Percentiles rank a stretch among this genome's conserved stretches.
phyloP scores from a whole-genome alignment of 2,113 vertebrate genomes.

The Ranitomeya imitator region DNA sequence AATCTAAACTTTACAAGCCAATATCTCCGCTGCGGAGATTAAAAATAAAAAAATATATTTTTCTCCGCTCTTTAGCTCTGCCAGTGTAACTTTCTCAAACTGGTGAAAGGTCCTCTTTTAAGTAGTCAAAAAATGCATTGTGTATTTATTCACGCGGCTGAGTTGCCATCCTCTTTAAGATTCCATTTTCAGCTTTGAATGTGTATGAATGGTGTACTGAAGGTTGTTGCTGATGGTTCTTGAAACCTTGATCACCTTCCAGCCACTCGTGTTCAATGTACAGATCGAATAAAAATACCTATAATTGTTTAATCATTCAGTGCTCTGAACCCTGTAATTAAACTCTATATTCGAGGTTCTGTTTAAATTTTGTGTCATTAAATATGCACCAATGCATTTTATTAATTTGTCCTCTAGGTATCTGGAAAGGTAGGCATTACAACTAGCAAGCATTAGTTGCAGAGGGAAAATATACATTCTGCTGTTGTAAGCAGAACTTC shows the following conservation, averaged over 20 bases:
- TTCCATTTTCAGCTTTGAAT: no score
- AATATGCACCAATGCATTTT: not conserved
- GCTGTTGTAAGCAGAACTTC: not conserved
- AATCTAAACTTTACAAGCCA: no score
- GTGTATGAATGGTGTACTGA: no score
- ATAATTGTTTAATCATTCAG: not conserved
- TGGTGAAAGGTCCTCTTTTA: no score
- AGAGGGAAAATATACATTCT: not conserved
- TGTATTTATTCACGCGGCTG: no score
- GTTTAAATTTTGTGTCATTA: not conserved
- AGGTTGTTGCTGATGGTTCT: no score
- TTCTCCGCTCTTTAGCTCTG: no score
- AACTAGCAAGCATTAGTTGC: not conserved
- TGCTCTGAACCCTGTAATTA: not conserved
- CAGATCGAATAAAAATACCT: not conserved
- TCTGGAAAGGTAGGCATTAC: not conserved
- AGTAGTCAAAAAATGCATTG: no score
- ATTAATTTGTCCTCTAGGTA: constrained; percentile 3
- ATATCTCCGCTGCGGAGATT: no score
- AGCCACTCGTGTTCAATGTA: not conserved
- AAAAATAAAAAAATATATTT: no score
- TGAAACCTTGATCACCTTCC: not conserved
- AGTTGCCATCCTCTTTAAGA: no score
- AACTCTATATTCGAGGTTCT: not conserved
- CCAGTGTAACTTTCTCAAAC: no score